These are phyloP conservation scores for Gallinago undulata DNA, from an alignment of 2,113 vertebrate species.

Conservation along the genomic window DNA sequence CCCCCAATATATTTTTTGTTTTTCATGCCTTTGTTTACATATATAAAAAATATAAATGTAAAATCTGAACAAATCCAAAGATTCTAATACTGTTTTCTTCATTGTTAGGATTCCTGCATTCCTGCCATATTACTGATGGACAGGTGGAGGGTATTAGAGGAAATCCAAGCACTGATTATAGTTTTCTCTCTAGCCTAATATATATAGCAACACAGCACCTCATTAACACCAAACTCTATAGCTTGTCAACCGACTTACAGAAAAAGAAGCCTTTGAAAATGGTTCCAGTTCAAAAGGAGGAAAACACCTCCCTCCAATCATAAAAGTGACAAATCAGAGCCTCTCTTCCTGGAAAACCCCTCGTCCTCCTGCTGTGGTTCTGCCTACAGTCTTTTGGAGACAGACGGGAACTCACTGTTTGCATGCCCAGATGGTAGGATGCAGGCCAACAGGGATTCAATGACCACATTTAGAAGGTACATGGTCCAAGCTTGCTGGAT, in stretches of 20 bases:
- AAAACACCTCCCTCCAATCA: not conserved
- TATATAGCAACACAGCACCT: not conserved
- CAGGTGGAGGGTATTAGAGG: not conserved
- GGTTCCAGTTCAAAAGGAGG: not conserved
- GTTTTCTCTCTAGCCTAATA: not conserved
- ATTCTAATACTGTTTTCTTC: not conserved
- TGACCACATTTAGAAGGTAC: not conserved
- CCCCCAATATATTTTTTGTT: not conserved
- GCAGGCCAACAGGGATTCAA: not conserved
- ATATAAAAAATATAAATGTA: not conserved
- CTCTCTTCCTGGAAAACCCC: not conserved
- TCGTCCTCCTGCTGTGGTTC: not conserved
- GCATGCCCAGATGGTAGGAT: not conserved
- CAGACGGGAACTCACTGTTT: not conserved
- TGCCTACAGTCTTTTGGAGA: not conserved
- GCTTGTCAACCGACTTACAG: not conserved
- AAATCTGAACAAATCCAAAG: not conserved
- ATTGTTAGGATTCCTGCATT: not conserved
- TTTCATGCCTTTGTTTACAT: not conserved
- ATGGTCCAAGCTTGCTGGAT: not conserved
- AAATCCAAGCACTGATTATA: not conserved
- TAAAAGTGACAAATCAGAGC: not conserved
- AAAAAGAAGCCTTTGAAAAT: not conserved
- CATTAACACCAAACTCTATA: not conserved
- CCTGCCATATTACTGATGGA: not conserved